A percentile compares a stretch with the other conserved stretches of the same genome.
Evolutionary conservation across 2,113 vertebrate species (phyloP).

Genomic region (Tachysurus vachellii): DNA sequence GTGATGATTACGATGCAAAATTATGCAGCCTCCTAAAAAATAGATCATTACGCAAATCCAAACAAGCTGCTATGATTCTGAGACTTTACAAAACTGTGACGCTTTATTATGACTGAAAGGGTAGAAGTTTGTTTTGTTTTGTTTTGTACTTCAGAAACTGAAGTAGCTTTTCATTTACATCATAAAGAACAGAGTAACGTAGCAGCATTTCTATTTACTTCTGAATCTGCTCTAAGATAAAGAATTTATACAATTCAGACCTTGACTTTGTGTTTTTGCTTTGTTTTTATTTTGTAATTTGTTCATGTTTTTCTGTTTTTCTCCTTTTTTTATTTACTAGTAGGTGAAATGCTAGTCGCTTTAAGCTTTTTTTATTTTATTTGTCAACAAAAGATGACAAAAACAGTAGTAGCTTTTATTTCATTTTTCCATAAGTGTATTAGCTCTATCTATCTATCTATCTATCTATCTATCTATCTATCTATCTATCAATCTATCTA

Average conservation of each 20-base stretch:
- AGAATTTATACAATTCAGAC: too few species aligned
- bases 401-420: neutral
- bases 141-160: neutral
- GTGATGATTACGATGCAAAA: neutral
- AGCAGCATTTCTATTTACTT: neutral
- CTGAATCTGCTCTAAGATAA: too few species aligned
- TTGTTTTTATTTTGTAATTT: too few species aligned
- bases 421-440: neutral
- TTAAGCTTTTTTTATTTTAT: too few species aligned
- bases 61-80: constrained; percentile 14
- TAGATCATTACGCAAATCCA: constrained; percentile 27
- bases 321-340: too few species aligned
- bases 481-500: too few species aligned
- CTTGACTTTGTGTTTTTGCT: too few species aligned
- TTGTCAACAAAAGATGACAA: neutral
- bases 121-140: neutral
- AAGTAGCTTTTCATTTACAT: neutral
- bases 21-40: constrained; percentile 21
- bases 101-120: neutral
- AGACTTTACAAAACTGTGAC: neutral
- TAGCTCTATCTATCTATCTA: neutral
- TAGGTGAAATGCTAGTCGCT: too few species aligned
- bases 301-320: too few species aligned
- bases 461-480: too few species aligned
- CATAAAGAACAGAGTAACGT: neutral